phyloP scores from a whole-genome alignment of 2,888 invertebrate species.

The Opisthograptis luteolata region DNA sequence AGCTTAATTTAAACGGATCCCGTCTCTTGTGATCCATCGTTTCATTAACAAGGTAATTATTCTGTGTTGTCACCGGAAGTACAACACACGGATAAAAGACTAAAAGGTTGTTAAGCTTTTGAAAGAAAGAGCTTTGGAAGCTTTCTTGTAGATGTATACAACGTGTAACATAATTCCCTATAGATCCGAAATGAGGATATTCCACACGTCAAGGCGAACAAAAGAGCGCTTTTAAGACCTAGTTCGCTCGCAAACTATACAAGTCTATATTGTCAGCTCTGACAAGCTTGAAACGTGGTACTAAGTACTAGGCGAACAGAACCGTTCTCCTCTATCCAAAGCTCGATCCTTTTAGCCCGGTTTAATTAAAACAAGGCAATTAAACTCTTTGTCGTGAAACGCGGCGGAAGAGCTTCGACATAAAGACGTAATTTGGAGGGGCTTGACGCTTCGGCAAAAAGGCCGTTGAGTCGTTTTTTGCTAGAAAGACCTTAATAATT shows the following conservation, averaged over 20 bases:
- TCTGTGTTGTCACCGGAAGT: slow-evolving; percentile 7
- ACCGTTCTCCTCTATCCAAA: background rate
- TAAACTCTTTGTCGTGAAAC: slow-evolving; percentile 19
- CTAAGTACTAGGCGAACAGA: background rate
- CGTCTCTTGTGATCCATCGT: slow-evolving; percentile 4
- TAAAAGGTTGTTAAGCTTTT: slow-evolving; percentile 4
- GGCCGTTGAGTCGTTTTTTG: slow-evolving; percentile 6
- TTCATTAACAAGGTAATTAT: slow-evolving; percentile 13
- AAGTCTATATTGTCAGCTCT: no score
- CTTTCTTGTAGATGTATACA: no score
- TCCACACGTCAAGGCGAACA: no score
- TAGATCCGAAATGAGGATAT: no score
- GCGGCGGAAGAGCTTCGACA: slow-evolving; percentile 1
- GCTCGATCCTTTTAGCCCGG: background rate
- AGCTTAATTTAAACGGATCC: slow-evolving; percentile 13
- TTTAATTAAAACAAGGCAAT: slow-evolving; percentile 20
- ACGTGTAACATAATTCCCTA: no score
- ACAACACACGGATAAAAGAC: background rate
- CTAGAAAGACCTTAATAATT: slow-evolving; percentile 17
- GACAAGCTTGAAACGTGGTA: no score
- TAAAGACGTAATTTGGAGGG: slow-evolving; percentile 15
- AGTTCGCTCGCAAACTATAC: no score
- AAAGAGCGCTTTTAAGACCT: no score
- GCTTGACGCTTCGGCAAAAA: slow-evolving; percentile 8
- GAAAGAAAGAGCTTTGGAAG: background rate